A percentile compares a stretch with the other conserved stretches of the same genome.
These are phyloP conservation scores for Boloria selene DNA, from an alignment of 2,888 invertebrate species.

Conservation along the genomic window DNA sequence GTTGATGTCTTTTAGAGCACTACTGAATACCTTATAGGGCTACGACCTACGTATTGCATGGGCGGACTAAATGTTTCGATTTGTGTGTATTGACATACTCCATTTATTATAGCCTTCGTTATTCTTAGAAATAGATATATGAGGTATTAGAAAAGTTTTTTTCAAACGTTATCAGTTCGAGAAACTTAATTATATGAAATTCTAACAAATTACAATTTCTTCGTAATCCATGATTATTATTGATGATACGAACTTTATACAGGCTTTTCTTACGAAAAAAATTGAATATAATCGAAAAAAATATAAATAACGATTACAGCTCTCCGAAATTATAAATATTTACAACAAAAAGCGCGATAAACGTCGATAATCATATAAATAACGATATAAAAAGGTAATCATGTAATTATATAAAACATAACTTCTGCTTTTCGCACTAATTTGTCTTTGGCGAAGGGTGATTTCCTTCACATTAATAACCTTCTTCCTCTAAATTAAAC, in stretches of 20 bases:
- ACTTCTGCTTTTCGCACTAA: constrained; percentile 24
- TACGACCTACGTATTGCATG: constrained; percentile 41
- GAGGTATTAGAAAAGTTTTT: not conserved
- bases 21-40: constrained; percentile 39
- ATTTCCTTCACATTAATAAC: constrained; percentile 31
- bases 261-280: not conserved
- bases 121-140: not conserved
- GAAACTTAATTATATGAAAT: not conserved
- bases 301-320: constrained; percentile 1
- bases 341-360: constrained; percentile 10
- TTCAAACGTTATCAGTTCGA: not conserved
- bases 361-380: constrained; percentile 15
- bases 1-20: constrained; percentile 59
- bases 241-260: not conserved
- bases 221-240: constrained; percentile 16
- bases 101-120: too few species aligned
- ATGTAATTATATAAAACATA: constrained; percentile 23
- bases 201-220: constrained; percentile 2
- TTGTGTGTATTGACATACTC: constrained; percentile 21
- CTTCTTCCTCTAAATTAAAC: constrained; percentile 22
- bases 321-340: constrained; percentile 13
- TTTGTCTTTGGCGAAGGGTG: constrained; percentile 19
- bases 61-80: constrained; percentile 31
- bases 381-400: constrained; percentile 16
- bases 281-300: constrained; percentile 5